A percentile compares a stretch with the other conserved stretches of the same genome.
Conservation (phyloP, 92 coral and sea anemone genomes). For the Parazoanthus swiftii region DNA sequence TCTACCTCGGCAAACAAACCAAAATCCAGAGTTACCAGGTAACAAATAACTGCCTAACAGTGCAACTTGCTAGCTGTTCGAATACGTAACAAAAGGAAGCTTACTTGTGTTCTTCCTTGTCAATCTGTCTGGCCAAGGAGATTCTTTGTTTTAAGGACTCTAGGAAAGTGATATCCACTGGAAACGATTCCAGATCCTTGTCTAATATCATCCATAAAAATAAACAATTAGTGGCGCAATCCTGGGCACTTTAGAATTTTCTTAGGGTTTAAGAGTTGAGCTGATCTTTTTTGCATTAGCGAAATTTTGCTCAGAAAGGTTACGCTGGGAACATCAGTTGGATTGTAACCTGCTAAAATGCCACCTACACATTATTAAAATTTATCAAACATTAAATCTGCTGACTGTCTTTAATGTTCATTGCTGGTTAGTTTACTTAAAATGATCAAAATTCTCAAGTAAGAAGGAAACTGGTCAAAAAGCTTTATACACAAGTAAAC, state of each 20-base stretch:
- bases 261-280: neutral
- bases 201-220: slow-evolving; percentile 43
- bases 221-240: too few species aligned
- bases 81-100: neutral
- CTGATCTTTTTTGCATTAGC: neutral
- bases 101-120: slow-evolving; percentile 93
- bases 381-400: too few species aligned
- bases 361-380: too few species aligned
- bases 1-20: neutral
- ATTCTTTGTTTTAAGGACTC: slow-evolving; percentile 67
- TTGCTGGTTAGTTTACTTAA: too few species aligned
- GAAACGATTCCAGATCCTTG: slow-evolving; percentile 83
- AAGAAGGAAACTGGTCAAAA: too few species aligned
- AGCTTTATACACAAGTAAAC: too few species aligned
- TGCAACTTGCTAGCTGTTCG: neutral
- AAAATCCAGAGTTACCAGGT: neutral
- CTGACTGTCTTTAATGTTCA: too few species aligned
- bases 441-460: too few species aligned
- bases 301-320: too few species aligned
- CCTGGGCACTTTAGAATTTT: neutral
- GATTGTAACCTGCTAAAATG: too few species aligned
- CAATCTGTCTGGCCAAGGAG: slow-evolving; percentile 83
- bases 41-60: neutral
- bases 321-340: too few species aligned
- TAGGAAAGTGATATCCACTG: slow-evolving; percentile 72